Conservation (phyloP, 2,113 vertebrate genomes). For the Oxyruncus cristatus region DNA sequence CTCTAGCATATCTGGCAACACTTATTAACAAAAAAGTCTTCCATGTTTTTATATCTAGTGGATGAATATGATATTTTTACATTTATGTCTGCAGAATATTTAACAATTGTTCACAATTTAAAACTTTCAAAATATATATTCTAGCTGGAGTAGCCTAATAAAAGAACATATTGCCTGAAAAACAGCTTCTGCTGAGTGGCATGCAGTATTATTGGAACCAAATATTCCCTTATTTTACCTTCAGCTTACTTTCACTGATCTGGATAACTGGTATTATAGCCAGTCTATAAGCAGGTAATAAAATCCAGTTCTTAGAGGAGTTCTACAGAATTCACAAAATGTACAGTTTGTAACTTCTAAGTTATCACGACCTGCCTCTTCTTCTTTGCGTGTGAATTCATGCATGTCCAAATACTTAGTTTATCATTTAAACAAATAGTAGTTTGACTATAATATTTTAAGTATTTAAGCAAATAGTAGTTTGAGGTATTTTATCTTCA, state of each 20-base stretch:
- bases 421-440: background rate
- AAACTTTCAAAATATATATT: background rate
- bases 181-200: background rate
- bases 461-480: background rate
- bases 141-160: background rate
- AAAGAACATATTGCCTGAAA: background rate
- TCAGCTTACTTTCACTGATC: background rate
- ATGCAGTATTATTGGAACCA: background rate
- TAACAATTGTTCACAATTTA: background rate
- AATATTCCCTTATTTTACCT: background rate
- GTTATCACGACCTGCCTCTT: background rate
- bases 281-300: background rate
- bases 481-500: background rate
- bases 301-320: background rate
- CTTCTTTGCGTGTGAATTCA: background rate
- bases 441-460: background rate
- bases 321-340: background rate
- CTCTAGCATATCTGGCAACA: background rate
- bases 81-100: background rate
- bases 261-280: background rate
- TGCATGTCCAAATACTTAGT: background rate
- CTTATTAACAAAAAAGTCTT: background rate
- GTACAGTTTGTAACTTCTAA: background rate
- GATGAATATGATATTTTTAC: background rate
- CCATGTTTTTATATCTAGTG: background rate